phyloP scores from a whole-genome alignment of 2,797 vertebrate genomes.

The Cirrhinus molitorella region DNA sequence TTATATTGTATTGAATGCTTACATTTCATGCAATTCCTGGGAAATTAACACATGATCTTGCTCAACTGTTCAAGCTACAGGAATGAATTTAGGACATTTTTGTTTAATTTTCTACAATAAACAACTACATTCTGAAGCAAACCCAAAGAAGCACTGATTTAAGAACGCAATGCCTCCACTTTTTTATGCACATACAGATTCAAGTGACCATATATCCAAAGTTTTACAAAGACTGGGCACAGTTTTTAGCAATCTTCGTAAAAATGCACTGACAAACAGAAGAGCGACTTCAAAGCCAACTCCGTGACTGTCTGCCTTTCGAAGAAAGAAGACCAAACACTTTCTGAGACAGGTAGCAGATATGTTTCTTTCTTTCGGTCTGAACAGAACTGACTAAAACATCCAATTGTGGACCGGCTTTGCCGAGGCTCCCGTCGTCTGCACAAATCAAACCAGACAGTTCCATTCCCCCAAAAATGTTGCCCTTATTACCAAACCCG shows the following conservation, averaged over 20 bases:
- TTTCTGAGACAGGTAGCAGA: conserved; percentile 44
- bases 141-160: not conserved
- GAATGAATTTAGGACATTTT: not conserved
- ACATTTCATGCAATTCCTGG: not conserved
- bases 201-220: conserved; percentile 29
- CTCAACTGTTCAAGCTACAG: not conserved
- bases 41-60: not conserved
- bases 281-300: conserved; percentile 30
- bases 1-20: not conserved
- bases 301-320: conserved; percentile 36
- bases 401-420: conserved; percentile 30
- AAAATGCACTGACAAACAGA: conserved; percentile 41
- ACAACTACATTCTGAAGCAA: not conserved
- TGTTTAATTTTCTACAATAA: not conserved
- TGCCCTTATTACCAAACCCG: conserved; percentile 31
- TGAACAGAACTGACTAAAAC: conserved; percentile 48
- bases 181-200: conserved; percentile 21
- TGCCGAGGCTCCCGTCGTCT: conserved; percentile 16
- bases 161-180: not conserved
- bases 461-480: conserved; percentile 49
- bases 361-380: conserved; percentile 15
- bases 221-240: conserved; percentile 48
- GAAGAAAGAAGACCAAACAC: conserved; percentile 32
- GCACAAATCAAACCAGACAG: conserved; percentile 54
- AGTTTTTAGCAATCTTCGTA: conserved; percentile 27